Conservation (phyloP, 2,888 invertebrate species). For the Andrena bicolor region DNA sequence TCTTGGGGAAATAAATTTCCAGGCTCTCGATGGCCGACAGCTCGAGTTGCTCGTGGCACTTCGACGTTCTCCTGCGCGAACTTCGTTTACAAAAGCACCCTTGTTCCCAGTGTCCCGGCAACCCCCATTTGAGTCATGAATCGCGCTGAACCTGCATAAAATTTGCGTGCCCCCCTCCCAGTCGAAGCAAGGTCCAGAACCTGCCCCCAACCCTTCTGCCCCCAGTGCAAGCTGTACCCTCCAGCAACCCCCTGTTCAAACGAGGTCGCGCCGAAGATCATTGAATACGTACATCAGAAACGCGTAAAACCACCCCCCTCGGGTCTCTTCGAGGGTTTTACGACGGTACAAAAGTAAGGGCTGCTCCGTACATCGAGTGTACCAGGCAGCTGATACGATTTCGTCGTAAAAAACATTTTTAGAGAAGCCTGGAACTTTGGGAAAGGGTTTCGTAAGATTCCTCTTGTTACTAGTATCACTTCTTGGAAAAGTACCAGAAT, state of each 20-base stretch:
- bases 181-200: background rate
- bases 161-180: background rate
- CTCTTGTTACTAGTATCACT: too few species aligned
- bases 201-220: background rate
- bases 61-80: slow-evolving; percentile 3
- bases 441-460: too few species aligned
- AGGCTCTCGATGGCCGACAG: slow-evolving; percentile 6
- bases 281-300: slow-evolving; percentile 33
- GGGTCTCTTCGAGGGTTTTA: slow-evolving; percentile 17
- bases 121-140: slow-evolving; percentile 21
- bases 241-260: background rate
- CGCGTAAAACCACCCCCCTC: slow-evolving; percentile 19
- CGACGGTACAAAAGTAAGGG: slow-evolving; percentile 37
- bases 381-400: slow-evolving; percentile 2
- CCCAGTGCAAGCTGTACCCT: background rate
- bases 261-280: slow-evolving; percentile 29
- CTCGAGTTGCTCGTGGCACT: background rate
- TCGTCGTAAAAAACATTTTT: slow-evolving; percentile 15
- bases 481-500: too few species aligned
- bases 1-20: slow-evolving; percentile 42
- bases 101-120: slow-evolving; percentile 42
- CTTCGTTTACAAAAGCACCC: slow-evolving; percentile 43
- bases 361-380: background rate
- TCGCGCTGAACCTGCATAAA: slow-evolving; percentile 27
- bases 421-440: too few species aligned